Conservation (phyloP, 2,888 invertebrate genomes). For the Trichopoda pennipes region DNA sequence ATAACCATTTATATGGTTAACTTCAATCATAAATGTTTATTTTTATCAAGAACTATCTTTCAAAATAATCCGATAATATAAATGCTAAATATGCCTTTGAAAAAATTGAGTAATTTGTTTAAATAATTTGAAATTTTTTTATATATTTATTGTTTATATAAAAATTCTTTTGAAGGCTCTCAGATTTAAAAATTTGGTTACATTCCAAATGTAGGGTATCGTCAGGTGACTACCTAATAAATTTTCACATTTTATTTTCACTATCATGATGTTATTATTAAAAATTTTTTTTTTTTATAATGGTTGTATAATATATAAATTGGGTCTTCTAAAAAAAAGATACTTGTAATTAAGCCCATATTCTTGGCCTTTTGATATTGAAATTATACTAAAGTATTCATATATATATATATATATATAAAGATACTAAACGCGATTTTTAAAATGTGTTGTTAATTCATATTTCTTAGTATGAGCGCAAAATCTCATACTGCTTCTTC, state of each 20-base stretch:
- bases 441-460: slow-evolving; percentile 39
- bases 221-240: slow-evolving; percentile 1
- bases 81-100: no score
- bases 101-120: no score
- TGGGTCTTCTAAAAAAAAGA: slow-evolving; percentile 42
- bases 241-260: slow-evolving; percentile 1
- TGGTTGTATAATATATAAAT: slow-evolving; percentile 58
- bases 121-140: no score
- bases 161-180: no score
- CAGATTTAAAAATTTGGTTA: no score
- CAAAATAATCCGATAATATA: no score
- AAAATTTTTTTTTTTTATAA: slow-evolving; percentile 59
- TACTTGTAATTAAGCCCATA: slow-evolving; percentile 62
- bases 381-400: not conserved
- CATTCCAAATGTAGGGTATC: slow-evolving; percentile 7
- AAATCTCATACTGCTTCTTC: slow-evolving; percentile 59
- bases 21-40: no score
- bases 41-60: no score
- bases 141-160: no score
- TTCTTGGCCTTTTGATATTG: slow-evolving; percentile 44
- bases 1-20: no score
- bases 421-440: slow-evolving; percentile 25
- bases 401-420: not conserved
- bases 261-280: slow-evolving; percentile 35
- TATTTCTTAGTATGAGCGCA: slow-evolving; percentile 33